phyloP scores from a whole-genome alignment of 64 coral and sea anemone species.

The Montipora foliosa region DNA sequence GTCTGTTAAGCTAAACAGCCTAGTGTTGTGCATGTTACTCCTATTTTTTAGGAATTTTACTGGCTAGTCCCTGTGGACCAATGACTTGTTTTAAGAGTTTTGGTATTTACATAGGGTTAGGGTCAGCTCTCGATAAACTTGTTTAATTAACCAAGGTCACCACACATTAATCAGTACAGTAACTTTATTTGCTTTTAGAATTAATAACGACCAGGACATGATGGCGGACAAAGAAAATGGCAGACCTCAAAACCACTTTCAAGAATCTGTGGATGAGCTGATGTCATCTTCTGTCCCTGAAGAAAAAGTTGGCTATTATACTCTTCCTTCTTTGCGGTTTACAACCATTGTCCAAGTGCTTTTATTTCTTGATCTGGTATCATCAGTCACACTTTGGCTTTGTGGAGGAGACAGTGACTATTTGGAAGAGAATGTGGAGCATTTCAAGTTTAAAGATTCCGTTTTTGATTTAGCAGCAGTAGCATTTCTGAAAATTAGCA shows the following conservation, averaged over 20 bases:
- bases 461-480: constrained; percentile 86
- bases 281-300: not conserved
- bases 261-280: not conserved
- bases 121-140: too few relatives aligned
- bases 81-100: too few relatives aligned
- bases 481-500: constrained; percentile 71
- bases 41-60: too few relatives aligned
- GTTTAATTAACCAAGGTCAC: not conserved
- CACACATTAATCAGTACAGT: not conserved
- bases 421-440: constrained; percentile 68
- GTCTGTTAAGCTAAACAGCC: too few relatives aligned
- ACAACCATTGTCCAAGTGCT: constrained; percentile 73
- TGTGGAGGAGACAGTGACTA: constrained; percentile 73
- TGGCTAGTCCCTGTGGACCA: too few relatives aligned
- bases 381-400: constrained; percentile 81
- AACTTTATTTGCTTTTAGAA: not conserved
- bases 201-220: not conserved
- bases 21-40: too few relatives aligned
- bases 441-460: constrained; percentile 71
- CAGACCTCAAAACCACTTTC: not conserved
- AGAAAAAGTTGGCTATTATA: constrained; percentile 57
- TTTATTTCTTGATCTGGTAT: constrained; percentile 68
- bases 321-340: constrained; percentile 68
- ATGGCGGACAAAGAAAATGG: constrained; percentile 1
- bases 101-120: too few relatives aligned